These are phyloP conservation scores for Reinhardtius hippoglossoides DNA, from an alignment of 2,113 vertebrate genomes.

Conservation along the genomic window DNA sequence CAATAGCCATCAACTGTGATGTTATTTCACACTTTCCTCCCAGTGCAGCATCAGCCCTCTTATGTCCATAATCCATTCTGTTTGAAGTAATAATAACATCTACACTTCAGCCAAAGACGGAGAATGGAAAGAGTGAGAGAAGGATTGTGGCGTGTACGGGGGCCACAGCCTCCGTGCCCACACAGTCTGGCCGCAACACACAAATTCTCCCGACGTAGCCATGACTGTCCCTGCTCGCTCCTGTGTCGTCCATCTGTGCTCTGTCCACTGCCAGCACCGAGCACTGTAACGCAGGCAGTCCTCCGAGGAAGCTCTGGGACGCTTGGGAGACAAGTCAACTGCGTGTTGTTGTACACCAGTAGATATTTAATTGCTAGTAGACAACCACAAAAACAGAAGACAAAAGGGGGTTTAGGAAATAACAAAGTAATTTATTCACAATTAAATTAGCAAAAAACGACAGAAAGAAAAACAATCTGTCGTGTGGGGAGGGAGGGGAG, in stretches of 20 bases:
- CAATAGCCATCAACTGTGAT: conserved; percentile 75
- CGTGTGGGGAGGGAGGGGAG: not conserved
- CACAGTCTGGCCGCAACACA: conserved; percentile 56
- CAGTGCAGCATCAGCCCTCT: conserved; percentile 68
- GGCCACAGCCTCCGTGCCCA: conserved; percentile 44
- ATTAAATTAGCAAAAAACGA: not conserved
- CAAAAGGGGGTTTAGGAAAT: not conserved
- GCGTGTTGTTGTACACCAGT: conserved; percentile 4
- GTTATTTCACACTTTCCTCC: conserved; percentile 74
- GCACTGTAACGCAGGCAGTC: conserved; percentile 45
- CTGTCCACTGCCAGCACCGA: conserved; percentile 62
- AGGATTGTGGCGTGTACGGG: conserved; percentile 58
- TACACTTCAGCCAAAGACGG: conserved; percentile 56
- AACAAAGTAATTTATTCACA: not conserved
- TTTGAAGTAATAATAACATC: conserved; percentile 77
- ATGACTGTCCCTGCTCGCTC: conserved; percentile 55
- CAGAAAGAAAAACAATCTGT: not conserved
- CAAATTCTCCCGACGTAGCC: conserved; percentile 44
- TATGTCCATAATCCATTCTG: conserved; percentile 77
- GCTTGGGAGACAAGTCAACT: not conserved
- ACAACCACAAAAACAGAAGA: not conserved
- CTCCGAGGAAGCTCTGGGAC: conserved; percentile 38
- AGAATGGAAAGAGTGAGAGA: conserved; percentile 64
- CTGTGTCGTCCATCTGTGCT: conserved; percentile 74
- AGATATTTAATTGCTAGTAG: not conserved